Conservation (phyloP, 2,888 invertebrate genomes). For the Troides oblongomaculatus region DNA sequence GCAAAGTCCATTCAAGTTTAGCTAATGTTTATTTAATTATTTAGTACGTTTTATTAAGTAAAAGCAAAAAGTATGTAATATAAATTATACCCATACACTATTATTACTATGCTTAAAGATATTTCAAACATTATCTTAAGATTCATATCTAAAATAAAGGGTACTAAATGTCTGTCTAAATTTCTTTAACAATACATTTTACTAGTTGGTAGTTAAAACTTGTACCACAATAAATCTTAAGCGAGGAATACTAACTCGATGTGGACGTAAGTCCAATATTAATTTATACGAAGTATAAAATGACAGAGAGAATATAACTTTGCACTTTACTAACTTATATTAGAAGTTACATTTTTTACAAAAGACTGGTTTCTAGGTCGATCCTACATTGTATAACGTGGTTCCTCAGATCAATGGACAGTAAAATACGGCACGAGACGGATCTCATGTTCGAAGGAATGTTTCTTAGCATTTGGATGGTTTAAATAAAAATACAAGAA, state of each 20-base stretch:
- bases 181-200: slow-evolving; percentile 5
- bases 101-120: not conserved
- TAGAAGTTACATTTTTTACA: slow-evolving; percentile 19
- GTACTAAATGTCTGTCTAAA: not conserved
- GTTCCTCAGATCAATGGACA: slow-evolving; percentile 9
- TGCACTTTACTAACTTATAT: slow-evolving; percentile 12
- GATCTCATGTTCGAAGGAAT: slow-evolving; percentile 5
- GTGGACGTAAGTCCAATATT: slow-evolving; percentile 16
- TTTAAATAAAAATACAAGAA: not conserved
- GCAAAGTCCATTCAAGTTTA: too few relatives aligned
- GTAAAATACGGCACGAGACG: not conserved
- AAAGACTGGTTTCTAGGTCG: slow-evolving; percentile 14
- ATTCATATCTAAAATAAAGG: not conserved
- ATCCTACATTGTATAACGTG: slow-evolving; percentile 9
- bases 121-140: not conserved
- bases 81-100: not conserved
- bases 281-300: slow-evolving; percentile 14
- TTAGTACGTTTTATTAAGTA: not conserved
- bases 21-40: not conserved
- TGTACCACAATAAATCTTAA: slow-evolving; percentile 13
- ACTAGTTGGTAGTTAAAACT: slow-evolving; percentile 19
- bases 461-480: not conserved
- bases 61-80: not conserved
- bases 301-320: slow-evolving; percentile 10
- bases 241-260: not conserved